Base-by-base conservation (phyloP, 92 coral and sea anemone genomes). In the Zoanthus sociatus region DNA sequence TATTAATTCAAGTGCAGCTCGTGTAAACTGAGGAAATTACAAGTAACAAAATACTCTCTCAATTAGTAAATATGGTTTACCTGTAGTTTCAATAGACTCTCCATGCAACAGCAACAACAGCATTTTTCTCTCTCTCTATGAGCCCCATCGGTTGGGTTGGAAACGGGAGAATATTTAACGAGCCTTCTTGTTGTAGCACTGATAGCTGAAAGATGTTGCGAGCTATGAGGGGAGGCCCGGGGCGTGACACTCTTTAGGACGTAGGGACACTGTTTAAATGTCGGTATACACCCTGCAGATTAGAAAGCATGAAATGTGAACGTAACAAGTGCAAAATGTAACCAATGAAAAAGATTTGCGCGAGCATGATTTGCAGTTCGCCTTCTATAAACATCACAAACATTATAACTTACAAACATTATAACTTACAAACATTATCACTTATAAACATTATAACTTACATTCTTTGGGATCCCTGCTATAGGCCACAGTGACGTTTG, bases 71-170 rank as follows among this genome's bases (percentile, higher is more conserved):
- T 33, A 33, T 30, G 8, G 31, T 1, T 20, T 37, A 79, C 99
- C 99, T 96, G 99, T 13, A 96, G 90, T 83, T 96, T 96, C 37
- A 96, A 86, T 30, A 96, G 89, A 71, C 92, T 92, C 46, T 92
- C 95, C 73, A 90, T 88, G 66, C 98, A 96, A 69, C 98, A 96
- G 74, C 98, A 96, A 76, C 98, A 96, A 2, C 72, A 64, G 37
- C 98, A 96, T 17, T 64, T 45, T 18, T 69, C 64, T 31, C 14
- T 48, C 67, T 32, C 78, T n/a, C 50, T 44, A 15, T 56, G 71
- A 16, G 46, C 88, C 58, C n/a, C 73, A 15, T 15, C 48, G 17
- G 82, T 33, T 20, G 86, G 21, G 17, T 33, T 46, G n/a, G 79
- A 54, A 60, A 44, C 26, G 26, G 71, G 84, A 7, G 77, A 54